phyloP scores from a whole-genome alignment of 2,888 invertebrate genomes.

The Adelphocoris suturalis region DNA sequence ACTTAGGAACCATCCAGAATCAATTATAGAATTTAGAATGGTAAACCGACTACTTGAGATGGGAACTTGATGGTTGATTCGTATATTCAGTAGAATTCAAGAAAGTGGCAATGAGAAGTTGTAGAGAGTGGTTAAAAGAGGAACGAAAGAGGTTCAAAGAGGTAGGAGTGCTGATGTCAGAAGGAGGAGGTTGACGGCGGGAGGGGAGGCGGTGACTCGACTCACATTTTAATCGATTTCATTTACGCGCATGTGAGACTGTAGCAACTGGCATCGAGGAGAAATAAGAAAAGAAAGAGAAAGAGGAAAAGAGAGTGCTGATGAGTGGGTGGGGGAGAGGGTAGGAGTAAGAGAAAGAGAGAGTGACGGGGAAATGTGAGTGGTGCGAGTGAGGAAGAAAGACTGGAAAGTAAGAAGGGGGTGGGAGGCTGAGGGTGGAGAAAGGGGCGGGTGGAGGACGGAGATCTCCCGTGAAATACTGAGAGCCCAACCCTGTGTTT shows the following conservation, averaged over 20 bases:
- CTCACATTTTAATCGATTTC: constrained; percentile 85
- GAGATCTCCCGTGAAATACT: constrained; percentile 60
- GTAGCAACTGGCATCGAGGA: constrained; percentile 79
- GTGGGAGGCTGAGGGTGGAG: background rate
- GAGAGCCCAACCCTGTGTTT: constrained; percentile 49
- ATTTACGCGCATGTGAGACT: constrained; percentile 84
- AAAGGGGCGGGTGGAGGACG: constrained; percentile 23
- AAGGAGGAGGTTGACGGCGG: constrained; percentile 4
- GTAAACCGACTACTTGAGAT: too few species aligned
- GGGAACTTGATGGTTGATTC: background rate
- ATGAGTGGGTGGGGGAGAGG: constrained; percentile 6
- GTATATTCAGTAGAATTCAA: background rate
- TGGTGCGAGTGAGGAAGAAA: constrained; percentile 67
- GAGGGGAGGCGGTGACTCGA: constrained; percentile 12
- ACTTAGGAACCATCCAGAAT: too few species aligned
- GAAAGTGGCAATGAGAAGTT: background rate
- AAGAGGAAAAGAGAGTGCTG: constrained; percentile 37
- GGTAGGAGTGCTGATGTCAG: background rate
- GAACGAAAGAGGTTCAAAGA: constrained; percentile 44
- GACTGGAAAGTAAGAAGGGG: background rate
- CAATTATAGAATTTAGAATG: too few species aligned
- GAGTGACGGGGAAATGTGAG: constrained; percentile 46
- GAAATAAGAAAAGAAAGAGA: constrained; percentile 77
- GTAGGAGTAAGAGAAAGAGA: constrained; percentile 24
- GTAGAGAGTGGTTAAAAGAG: constrained; percentile 11